Evolutionary conservation across 1,140 invertebrate species (phyloP), one percentile per base, ranked within the genome.

Genomic region (Drosophila funebris): DNA sequence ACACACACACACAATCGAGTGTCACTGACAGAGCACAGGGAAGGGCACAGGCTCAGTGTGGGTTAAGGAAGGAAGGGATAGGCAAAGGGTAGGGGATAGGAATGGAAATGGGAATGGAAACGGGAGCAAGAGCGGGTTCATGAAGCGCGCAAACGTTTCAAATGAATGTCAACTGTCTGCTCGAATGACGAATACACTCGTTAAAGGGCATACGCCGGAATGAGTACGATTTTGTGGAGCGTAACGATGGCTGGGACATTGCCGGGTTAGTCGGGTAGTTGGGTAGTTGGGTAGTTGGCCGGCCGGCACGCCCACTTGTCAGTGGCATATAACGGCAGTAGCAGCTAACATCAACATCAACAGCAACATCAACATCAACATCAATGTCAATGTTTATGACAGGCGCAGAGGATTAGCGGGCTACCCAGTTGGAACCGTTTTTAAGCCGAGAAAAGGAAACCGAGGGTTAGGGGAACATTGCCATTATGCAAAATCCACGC

Each of bases 361-460:
- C 72, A 60, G 44, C 78, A 61, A 31, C 57, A 58, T 39, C 67
- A 62, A 57, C 64, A 74, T 71, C 75, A 82, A 84, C 82, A 87
- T 87, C 82, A 87, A 87, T 76, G 83, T 87, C 82, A 87, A 84
- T 87, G 82, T 70, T 87, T 87, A 87, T 87, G 82, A 87, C 82
- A 87, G 82, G 82, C 82, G 71, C 83, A 82, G 70, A 78, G 78
- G 82, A 87, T 87, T 87, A 87, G 82, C 82, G 78, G 66, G 71
- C 66, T 82, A 87, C 50, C 82, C 83, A 78, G 69, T 77, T 48
- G 81, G 81, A 84, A 84, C 76, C 56, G 80, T 76, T 83, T 84
- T 66, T 56, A 24, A 1, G 27, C 4, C 9, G 27, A 20, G 43
- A 20, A 3, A n/a, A 29, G 36, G 7, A 18, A 7, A 37, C 16